Evolutionary conservation across 2,797 vertebrate species (phyloP).

Genomic region (Avahi laniger): DNA sequence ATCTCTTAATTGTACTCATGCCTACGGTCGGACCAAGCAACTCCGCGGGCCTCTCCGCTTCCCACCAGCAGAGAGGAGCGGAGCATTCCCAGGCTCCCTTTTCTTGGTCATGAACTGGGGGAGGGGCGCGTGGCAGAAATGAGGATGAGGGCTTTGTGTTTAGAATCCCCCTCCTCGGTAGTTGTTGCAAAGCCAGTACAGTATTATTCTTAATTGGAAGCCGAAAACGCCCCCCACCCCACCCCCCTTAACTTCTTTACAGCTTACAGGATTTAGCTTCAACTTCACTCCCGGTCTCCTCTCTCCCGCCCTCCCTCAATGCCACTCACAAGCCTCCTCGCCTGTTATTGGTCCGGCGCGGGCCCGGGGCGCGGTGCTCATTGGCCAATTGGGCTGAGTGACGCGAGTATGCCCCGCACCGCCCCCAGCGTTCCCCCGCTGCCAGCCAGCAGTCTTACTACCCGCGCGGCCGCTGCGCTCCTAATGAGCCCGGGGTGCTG

Average conservation of each 20-base stretch:
- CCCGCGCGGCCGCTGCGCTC: neutral
- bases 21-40: constrained; percentile 42
- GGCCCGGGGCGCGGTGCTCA: constrained; percentile 2
- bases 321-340: constrained; percentile 78
- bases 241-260: constrained; percentile 83
- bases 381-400: constrained; percentile 61
- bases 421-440: neutral
- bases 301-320: constrained; percentile 67
- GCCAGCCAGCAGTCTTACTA: neutral
- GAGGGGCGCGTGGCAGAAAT: neutral
- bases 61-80: constrained; percentile 53
- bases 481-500: neutral
- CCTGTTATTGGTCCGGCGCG: constrained; percentile 73
- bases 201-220: constrained; percentile 80
- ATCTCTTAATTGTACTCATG: constrained; percentile 74
- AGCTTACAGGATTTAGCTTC: constrained; percentile 79
- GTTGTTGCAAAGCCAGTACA: constrained; percentile 56
- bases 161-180: constrained; percentile 68
- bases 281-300: constrained; percentile 83
- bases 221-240: constrained; percentile 79
- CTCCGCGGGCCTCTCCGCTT: constrained; percentile 64
- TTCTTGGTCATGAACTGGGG: constrained; percentile 27
- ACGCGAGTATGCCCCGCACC: constrained; percentile 39
- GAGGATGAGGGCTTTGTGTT: constrained; percentile 22
- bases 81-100: constrained; percentile 44